A percentile compares a stretch with the other conserved stretches of the same genome.
Evolutionary conservation across 2,888 invertebrate genomes (phyloP).

Genomic region (Diabrotica balteata): DNA sequence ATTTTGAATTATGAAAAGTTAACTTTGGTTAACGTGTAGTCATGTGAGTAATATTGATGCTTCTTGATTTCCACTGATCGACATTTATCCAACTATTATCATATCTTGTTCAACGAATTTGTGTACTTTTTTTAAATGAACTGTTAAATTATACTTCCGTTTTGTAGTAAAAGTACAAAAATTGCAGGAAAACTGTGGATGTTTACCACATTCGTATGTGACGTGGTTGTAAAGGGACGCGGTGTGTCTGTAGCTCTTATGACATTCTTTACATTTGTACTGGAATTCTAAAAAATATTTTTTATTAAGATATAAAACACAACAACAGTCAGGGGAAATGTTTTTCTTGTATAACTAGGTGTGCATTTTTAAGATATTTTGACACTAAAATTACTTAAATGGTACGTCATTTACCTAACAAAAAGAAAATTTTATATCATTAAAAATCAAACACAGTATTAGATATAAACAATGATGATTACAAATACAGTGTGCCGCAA

Average conservation of each 20-base stretch:
- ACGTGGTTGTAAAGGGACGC: constrained; percentile 37
- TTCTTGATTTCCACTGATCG: neutral
- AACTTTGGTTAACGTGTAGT: too few species aligned
- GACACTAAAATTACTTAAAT: too few species aligned
- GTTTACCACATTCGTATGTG: constrained; percentile 40
- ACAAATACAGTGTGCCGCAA: too few species aligned
- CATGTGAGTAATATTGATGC: too few species aligned
- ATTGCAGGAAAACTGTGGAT: constrained; percentile 36
- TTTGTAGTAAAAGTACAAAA: constrained; percentile 35
- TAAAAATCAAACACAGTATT: too few species aligned
- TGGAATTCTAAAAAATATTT: constrained; percentile 10
- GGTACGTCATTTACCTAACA: too few species aligned
- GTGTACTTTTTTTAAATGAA: constrained; percentile 24
- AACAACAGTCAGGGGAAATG: too few species aligned
- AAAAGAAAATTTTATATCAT: too few species aligned
- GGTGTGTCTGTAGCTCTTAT: constrained; percentile 33
- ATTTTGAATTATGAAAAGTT: too few species aligned
- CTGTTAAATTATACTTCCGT: constrained; percentile 36
- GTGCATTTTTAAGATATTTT: too few species aligned
- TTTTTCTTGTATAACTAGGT: too few species aligned
- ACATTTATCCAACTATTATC: neutral
- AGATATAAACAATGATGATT: too few species aligned
- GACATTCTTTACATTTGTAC: constrained; percentile 19
- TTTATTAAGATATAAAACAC: neutral
- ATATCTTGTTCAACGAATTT: neutral